Base-by-base conservation (phyloP, 1,140 invertebrate species). In the Papilio helenus region DNA sequence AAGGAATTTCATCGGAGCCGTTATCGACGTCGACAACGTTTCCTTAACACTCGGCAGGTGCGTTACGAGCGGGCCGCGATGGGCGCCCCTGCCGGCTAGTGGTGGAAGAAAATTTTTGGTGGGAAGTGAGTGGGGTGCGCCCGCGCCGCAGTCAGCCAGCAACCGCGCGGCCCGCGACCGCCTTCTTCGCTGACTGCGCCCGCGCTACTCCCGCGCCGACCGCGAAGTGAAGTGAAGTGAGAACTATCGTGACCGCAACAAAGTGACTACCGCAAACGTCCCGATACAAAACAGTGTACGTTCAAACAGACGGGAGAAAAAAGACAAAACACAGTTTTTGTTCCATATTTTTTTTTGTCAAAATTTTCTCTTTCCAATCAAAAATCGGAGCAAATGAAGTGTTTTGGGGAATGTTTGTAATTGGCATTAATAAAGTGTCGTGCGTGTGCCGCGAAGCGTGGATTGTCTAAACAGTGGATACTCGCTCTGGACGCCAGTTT, bases 351-450 rank as follows among this genome's bases (percentile, higher is more conserved):
- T 73, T 65, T 79, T 80, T 84, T 84, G 82, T 81, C 81, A 82
- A 84, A 84, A 80, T 74, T 81, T 81, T 74, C 72, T 68, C 44
- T 65, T 29, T 26, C 72, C 39, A 26, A 61, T 29, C 61, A 55
- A 55, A 76, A 81, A 82, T 81, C 78, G 78, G 76, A 77, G 76
- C 76, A 79, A 80, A 76, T 71, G 76, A 79, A 71, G 84, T 86
- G 84, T 90, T 86, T 85, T 80, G 84, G 87, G 85, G 89, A 91
- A 88, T 88, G 84, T 87, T 89, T 92, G 91, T 92, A 90, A 94
- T 93, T 93, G 92, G 92, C 92, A 93, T 94, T 89, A 88, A 88
- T 89, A 90, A 91, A 92, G 92, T 94, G 92, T 90, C 89, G 92
- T 93, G 92, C 88, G 80, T 88, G 88, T 92, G 89, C 79, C 82